Base-by-base conservation (phyloP, 1,140 invertebrate species). In the Drosophila santomea region DNA sequence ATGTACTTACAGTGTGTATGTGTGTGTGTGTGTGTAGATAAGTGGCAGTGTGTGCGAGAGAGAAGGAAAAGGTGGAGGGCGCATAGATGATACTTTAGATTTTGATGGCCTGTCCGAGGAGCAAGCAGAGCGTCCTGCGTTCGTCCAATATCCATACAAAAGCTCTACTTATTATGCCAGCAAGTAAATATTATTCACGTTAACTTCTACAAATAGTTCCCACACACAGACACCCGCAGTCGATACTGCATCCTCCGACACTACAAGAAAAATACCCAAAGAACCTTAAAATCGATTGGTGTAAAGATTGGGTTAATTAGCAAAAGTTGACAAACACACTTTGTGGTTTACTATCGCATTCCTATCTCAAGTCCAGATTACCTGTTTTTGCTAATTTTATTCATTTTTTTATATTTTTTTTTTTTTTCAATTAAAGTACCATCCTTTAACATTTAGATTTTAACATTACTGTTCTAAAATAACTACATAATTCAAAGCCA, bases 181-280 rank as follows among this genome's bases (percentile, higher is more conserved):
- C 80, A 84, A 89, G 83, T 89, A 88, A 88, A 88, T 88, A 86
- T 89, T 88, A 84, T 89, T 80, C 67, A 82, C 76, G 80, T 88
- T 84, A 88, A 88, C 84, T 83, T 89, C 63, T 73, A 73, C 80
- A 88, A 88, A 84, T 80, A 83, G 58, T 72, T 75, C 23, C 28
- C 41, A 59, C 35, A 38, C 23, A 55, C 17, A 55, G 20, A 20
- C 28, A 43, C 35, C 20, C 23, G 15, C 35, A 62, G 54, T 58
- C 48, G 54, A 25, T 17, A 38, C 45, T 12, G n/a, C 6, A 12
- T 14, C n/a, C 3, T 3, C 14, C 0, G 17, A 6, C 32, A 67
- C 45, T 60, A 4, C 7, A 1, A 52, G n/a, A 39, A 60, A 50
- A 15, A 25, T 25, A 25, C 4, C 4, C 25, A 25, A 25, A 4